A percentile compares a stretch with the other conserved stretches of the same genome.
Conservation (phyloP, 2,113 vertebrate genomes). For the Benitochromis conjunctus region DNA sequence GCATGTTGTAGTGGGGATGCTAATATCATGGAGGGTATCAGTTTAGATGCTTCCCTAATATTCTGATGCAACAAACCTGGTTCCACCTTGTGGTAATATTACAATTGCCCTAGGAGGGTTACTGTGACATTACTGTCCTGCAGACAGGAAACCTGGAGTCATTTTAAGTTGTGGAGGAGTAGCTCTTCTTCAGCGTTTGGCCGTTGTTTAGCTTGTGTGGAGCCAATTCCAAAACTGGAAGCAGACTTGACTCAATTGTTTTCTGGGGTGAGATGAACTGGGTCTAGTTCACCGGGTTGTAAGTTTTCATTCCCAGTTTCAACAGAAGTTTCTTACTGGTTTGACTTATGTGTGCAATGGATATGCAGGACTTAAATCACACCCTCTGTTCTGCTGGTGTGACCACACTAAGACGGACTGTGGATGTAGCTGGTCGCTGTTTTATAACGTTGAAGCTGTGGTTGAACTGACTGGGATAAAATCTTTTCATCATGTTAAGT, state of each 20-base stretch:
- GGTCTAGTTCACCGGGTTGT: neutral
- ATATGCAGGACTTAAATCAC: neutral
- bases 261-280: neutral
- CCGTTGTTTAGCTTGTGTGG: neutral
- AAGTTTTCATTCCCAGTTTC: neutral
- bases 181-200: neutral
- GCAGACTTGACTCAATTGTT: neutral
- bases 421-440: neutral
- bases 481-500: neutral
- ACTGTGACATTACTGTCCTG: neutral
- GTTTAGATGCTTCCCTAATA: neutral
- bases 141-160: neutral
- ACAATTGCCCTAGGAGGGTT: neutral
- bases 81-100: neutral
- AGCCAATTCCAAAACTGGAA: neutral
- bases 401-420: neutral
- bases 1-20: neutral
- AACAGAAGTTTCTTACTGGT: neutral
- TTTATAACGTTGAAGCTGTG: neutral
- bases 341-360: neutral
- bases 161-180: neutral
- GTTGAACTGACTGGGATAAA: neutral
- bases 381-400: neutral
- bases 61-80: neutral
- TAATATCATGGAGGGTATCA: neutral